These are phyloP conservation scores for Venustoraphidia nigricollis DNA, from an alignment of 2,888 invertebrate genomes.

Conservation along the genomic window DNA sequence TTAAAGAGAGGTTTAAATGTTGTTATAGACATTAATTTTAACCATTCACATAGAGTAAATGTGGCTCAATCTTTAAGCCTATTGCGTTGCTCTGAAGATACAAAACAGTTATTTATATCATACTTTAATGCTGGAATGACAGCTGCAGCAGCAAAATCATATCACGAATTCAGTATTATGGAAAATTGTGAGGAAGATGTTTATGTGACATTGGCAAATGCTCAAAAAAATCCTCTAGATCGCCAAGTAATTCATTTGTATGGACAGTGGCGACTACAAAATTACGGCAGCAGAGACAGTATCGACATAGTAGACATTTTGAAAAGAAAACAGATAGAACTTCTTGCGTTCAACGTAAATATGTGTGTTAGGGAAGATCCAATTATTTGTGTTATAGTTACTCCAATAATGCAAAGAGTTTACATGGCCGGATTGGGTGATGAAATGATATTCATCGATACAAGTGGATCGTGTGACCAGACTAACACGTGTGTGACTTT, in stretches of 20 bases:
- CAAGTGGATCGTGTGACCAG: conserved; percentile 8
- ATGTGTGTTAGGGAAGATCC: too few relatives aligned
- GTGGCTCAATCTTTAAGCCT: conserved; percentile 11
- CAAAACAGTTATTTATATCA: conserved; percentile 12
- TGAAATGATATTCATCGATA: conserved; percentile 6
- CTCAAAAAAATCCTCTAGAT: conserved; percentile 8
- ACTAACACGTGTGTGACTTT: conserved; percentile 8
- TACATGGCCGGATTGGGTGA: conserved; percentile 1
- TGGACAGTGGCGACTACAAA: background rate
- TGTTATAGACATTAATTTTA: conserved; percentile 9
- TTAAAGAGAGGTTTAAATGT: too few relatives aligned
- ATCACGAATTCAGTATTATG: conserved; percentile 12
- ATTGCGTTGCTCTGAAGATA: conserved; percentile 12
- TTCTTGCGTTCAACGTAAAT: too few relatives aligned
- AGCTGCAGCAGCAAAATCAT: conserved; percentile 12
- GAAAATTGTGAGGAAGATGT: conserved; percentile 9
- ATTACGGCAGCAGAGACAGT: too few relatives aligned
- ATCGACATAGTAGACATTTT: too few relatives aligned
- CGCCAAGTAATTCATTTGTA: too few relatives aligned
- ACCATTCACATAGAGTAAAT: conserved; percentile 11
- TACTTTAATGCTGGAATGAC: conserved; percentile 12
- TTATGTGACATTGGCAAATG: conserved; percentile 2
- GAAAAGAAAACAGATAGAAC: too few relatives aligned
- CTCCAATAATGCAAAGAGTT: too few relatives aligned
- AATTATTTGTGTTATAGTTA: too few relatives aligned